Conservation (phyloP, 1,140 invertebrate genomes). For the Hydropsyche tenuis region DNA sequence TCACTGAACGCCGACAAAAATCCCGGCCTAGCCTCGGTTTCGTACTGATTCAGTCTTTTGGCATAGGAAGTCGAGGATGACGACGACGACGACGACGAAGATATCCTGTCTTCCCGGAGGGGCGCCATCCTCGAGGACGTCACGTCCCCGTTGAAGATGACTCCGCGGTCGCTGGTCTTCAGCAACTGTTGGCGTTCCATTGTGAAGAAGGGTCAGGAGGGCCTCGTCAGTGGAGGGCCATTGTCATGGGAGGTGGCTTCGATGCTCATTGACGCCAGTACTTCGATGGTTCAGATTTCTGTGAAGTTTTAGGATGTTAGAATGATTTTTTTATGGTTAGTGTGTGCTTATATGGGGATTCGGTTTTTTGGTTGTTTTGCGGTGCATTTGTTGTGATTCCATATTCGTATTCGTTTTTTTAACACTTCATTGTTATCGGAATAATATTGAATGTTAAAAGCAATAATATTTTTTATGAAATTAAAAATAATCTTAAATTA, state of each 20-base stretch:
- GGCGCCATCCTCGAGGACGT: too few species aligned
- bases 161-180: constrained; percentile 25
- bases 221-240: neutral
- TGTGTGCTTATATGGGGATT: too few species aligned
- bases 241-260: neutral
- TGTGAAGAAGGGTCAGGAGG: neutral
- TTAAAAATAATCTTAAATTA: too few species aligned
- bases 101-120: neutral
- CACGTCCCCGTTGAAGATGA: constrained; percentile 21
- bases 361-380: too few species aligned
- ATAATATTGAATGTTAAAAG: too few species aligned
- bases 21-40: neutral
- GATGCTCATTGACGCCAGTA: constrained; percentile 25
- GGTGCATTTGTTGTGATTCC: too few species aligned
- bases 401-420: too few species aligned
- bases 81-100: neutral
- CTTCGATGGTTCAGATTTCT: too few species aligned
- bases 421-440: too few species aligned
- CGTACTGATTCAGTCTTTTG: constrained; percentile 22
- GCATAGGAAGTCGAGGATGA: neutral
- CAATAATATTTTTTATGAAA: too few species aligned
- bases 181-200: constrained; percentile 36
- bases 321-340: too few species aligned
- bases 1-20: constrained; percentile 40
- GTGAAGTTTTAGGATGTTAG: too few species aligned